A percentile compares a stretch with the other conserved stretches of the same genome.
These are phyloP conservation scores for Drosophila watanabei DNA, from an alignment of 1,140 invertebrate species.

Conservation along the genomic window DNA sequence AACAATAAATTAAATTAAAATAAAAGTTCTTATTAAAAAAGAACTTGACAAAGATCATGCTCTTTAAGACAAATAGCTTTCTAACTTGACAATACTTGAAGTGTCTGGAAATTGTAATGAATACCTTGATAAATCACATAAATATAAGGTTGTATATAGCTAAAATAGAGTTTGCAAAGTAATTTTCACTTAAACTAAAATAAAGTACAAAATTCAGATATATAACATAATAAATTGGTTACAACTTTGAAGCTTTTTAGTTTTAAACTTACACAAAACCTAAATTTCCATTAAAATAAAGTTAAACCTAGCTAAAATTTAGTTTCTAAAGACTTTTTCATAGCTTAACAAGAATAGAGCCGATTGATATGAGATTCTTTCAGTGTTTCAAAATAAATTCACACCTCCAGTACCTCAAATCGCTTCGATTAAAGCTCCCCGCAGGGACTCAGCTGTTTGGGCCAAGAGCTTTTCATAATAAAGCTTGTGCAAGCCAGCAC, in stretches of 20 bases:
- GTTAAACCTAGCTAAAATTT: not conserved
- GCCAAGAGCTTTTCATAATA: constrained; percentile 18
- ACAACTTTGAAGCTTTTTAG: too few species aligned
- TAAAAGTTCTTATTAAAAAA: not conserved
- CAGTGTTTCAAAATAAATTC: constrained; percentile 20
- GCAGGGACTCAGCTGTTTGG: constrained; percentile 33
- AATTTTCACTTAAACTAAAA: not conserved
- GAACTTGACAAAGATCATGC: not conserved
- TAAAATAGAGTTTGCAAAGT: not conserved
- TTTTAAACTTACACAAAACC: not conserved
- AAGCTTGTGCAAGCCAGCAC: constrained; percentile 29
- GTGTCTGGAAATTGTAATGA: not conserved
- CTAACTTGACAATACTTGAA: not conserved
- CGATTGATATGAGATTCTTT: not conserved
- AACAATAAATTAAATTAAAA: not conserved
- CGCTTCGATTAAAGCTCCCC: constrained; percentile 19
- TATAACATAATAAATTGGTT: too few species aligned
- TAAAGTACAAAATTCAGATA: not conserved
- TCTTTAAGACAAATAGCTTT: not conserved
- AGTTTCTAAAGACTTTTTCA: too few species aligned
- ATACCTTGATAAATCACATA: too few species aligned
- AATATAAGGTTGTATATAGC: not conserved
- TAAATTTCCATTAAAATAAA: not conserved
- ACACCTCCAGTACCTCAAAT: not conserved
- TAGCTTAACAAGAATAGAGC: too few species aligned